Evolutionary conservation across 2,888 invertebrate species (phyloP), one percentile per base, ranked within the genome.

Genomic region (Zygothrica quintamaculata): DNA sequence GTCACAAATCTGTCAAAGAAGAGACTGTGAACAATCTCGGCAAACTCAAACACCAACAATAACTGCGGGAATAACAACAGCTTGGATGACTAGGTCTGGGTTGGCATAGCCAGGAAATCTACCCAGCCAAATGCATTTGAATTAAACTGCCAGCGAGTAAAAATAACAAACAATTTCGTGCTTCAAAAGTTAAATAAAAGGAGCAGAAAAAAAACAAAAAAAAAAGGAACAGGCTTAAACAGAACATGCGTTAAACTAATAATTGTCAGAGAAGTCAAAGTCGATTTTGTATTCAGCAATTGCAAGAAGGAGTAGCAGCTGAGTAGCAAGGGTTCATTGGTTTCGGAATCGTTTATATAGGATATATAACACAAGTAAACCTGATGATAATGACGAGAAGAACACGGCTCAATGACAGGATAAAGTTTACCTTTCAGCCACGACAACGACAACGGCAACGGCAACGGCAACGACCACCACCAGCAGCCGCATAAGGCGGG

Each of bases 221-320:
- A 12, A 31, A 37, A 31, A 37, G 13, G 13, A 39, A 33, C 48
- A 48, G 48, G 59, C 57, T 55, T 61, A 57, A 72, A 66, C 72
- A 58, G 74, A 82, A 80, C 85, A 84, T 75, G 72, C 84, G 86
- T 78, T 85, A 81, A 88, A 86, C 88, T 88, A 88, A 89, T 89
- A 88, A 88, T 89, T 88, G 88, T 88, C 88, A 88, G 75, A 79
- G 73, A 77, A 88, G 87, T 88, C 87, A 88, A 84, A 76, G 76
- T 85, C 66, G 74, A 74, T 80, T 88, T 73, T 39, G 64, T 61
- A 72, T 70, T 73, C 61, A 70, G 65, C 62, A 65, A 60, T 33
- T 68, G 29, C 55, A 56, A 51, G 29, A 47, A 55, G 55, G 44
- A 44, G 42, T 42, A 31, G 56, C 51, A 53, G 67, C 40, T 56